Base-by-base conservation (phyloP, 1,140 invertebrate genomes). In the Ostrea edulis region DNA sequence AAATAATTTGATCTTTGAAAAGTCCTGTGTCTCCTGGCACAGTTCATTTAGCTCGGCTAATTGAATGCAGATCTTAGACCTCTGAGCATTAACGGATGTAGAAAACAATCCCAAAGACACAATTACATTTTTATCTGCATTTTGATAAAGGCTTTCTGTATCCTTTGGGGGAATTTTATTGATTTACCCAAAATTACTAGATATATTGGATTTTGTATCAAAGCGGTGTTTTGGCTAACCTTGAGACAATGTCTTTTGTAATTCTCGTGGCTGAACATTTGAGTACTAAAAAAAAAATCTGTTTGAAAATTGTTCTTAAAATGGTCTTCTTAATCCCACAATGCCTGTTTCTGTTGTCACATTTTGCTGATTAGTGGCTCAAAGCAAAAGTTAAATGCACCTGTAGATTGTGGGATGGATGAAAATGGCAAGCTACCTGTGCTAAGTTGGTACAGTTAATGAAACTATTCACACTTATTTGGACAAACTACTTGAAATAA, bases 81-180 rank as follows among this genome's bases (percentile, higher is more conserved):
- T 77, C 25, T 12, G 68, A 77, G 68, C 68, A 77, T 77, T 77
- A 77, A 17, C 68, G 68, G 68, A 77, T 77, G 68, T 77, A 17
- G 68, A 77, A 77, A 77, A 77, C 68, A 29, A 77, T 77, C 29
- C 25, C 25, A 77, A 77, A 77, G 68, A 77, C 68, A 77, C 68
- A 77, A 77, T 77, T 77, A 77, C 68, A 77, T 22, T 77, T 71
- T 77, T 77, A 77, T 77, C 68, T 77, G 25, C 29, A 77, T 77
- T 77, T 77, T 77, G 35, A 77, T 77, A 77, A 77, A 25, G 29
- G 68, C 14, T 29, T 35, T 25, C 68, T 35, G 14, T 77, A 77
- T 77, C 68, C 68, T 77, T 77, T 77, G 68, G 68, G 68, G 58
- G 29, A 29, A 77, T 35, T 77, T 77, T 77, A 77, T 77, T 77